Base-by-base conservation (phyloP, 1,140 invertebrate species). In the Penaeus indicus region DNA sequence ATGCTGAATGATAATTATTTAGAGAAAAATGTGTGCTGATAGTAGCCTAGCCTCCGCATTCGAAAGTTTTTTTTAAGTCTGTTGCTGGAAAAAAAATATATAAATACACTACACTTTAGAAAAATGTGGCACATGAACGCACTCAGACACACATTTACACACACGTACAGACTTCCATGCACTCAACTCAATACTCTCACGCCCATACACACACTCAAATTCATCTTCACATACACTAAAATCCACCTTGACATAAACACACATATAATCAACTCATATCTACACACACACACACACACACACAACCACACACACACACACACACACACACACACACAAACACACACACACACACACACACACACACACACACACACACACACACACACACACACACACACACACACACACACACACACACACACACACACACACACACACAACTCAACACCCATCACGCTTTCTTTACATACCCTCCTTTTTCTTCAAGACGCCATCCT, bases 201-300 rank as follows among this genome's bases (percentile, higher is more conserved):
- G n/a, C 38, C 32, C 32, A 47, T 13, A 47, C 47, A 47, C 47
- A 47, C 47, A 47, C 47, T 10, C 25, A 72, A 27, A 75, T 85
- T 5, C 25, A 16, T 67, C 4, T 54, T 13, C 1, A 25, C 54
- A 85, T 77, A 22, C 13, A 13, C 19, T 21, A 21, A 18, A 67
- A 80, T 72, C 13, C 47, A 86, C 64, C 21, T 82, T 62, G 19
- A 60, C 64, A 86, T 60, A 79, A 54, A 79, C 27, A 79, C n/a
- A 84, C 38, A 84, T 16, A 84, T 47, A 82, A 84, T 77, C 67
- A 42, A 84, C 42, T 3, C 80, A 85, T 79, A 72, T 78, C 61
- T 4, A 78, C 25, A 88, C 47, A 75, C 72, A 84, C 0, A 85
- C 54, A 88, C 32, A 62, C 19, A 75, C 32, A 54, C 54, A 13